phyloP scores from a whole-genome alignment of 2,888 invertebrate species.

The Carabus problematicus region DNA sequence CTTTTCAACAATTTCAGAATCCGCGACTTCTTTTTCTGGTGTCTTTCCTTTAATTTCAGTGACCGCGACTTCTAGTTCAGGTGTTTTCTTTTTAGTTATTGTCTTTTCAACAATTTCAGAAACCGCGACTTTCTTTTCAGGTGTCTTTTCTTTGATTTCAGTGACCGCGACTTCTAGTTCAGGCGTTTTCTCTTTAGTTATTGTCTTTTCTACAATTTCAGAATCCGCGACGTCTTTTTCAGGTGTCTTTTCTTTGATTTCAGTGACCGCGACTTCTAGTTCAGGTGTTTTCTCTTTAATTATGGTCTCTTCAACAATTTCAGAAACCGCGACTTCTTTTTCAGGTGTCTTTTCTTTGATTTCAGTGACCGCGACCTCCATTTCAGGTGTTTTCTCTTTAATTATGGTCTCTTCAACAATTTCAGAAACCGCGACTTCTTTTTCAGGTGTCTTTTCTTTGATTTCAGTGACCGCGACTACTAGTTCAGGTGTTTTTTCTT shows the following conservation, averaged over 20 bases:
- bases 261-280: background rate
- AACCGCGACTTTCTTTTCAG: too few species aligned
- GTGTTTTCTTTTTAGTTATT: slow-evolving; percentile 45
- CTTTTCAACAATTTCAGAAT: background rate
- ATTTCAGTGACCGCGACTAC: too few species aligned
- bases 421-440: background rate
- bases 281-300: slow-evolving; percentile 11
- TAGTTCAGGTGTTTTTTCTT: too few species aligned
- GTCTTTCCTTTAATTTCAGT: too few species aligned
- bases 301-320: too few species aligned
- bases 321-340: background rate
- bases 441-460: background rate
- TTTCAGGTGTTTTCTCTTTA: too few species aligned
- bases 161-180: slow-evolving; percentile 49
- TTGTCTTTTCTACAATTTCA: background rate
- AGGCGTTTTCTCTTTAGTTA: background rate
- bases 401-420: too few species aligned
- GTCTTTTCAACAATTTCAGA: slow-evolving; percentile 38
- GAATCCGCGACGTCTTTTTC: background rate
- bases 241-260: slow-evolving; percentile 5
- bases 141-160: too few species aligned
- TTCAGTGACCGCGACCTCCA: too few species aligned
- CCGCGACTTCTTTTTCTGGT: background rate
- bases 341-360: too few species aligned
- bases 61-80: slow-evolving; percentile 43